phyloP scores from a whole-genome alignment of 2,888 invertebrate genomes.

The Lomographa bimaculata region DNA sequence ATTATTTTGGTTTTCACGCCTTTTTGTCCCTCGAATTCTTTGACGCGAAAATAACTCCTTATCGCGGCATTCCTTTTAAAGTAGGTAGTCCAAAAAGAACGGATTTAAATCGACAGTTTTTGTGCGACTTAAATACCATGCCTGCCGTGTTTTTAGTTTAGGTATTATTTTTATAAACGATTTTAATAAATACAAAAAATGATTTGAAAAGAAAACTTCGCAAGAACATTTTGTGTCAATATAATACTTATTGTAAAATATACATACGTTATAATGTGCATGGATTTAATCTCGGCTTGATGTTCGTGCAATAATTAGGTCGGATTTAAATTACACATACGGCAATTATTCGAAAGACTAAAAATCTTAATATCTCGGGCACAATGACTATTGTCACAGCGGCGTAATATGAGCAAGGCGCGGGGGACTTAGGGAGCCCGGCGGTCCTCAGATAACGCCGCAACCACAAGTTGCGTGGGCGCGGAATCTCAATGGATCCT shows the following conservation, averaged over 20 bases:
- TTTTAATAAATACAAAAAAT: no score
- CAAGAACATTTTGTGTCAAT: no score
- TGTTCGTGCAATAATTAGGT: slow-evolving; percentile 29
- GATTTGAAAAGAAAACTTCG: no score
- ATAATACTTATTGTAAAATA: no score
- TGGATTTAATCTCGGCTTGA: slow-evolving; percentile 9
- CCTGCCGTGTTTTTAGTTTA: slow-evolving; percentile 53
- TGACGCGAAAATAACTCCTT: slow-evolving; percentile 81
- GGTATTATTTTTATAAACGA: slow-evolving; percentile 55
- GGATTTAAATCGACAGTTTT: slow-evolving; percentile 62
- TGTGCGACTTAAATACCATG: slow-evolving; percentile 68
- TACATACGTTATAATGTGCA: background rate
- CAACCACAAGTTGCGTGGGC: slow-evolving; percentile 67
- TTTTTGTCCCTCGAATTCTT: slow-evolving; percentile 79
- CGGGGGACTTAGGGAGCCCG: slow-evolving; percentile 38
- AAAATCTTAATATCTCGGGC: slow-evolving; percentile 33
- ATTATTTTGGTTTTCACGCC: slow-evolving; percentile 83
- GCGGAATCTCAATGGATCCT: slow-evolving; percentile 76
- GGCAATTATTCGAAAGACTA: slow-evolving; percentile 53
- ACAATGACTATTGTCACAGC: slow-evolving; percentile 18
- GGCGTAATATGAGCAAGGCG: slow-evolving; percentile 33
- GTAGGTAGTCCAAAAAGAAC: slow-evolving; percentile 75
- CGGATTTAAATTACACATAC: slow-evolving; percentile 61
- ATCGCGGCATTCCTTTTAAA: slow-evolving; percentile 79
- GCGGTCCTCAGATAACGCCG: slow-evolving; percentile 41